Percentiles rank a stretch among this genome's conserved stretches.
Conservation (phyloP, 2,888 invertebrate species). For the Eupithecia inturbata region DNA sequence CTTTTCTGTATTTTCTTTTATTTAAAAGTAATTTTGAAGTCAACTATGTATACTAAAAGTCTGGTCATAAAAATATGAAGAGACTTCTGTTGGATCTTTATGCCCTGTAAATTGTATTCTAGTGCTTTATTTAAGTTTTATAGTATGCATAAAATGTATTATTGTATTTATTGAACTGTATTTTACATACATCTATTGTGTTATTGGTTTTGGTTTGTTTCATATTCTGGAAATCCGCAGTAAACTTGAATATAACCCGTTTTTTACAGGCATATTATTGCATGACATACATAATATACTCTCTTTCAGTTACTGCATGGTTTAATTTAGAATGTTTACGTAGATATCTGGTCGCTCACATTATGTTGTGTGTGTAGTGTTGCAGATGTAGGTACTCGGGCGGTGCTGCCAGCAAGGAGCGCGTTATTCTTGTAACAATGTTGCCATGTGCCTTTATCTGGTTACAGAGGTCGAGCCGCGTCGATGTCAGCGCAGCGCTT, state of each 20-base stretch:
- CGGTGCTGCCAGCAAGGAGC: slow-evolving; percentile 67
- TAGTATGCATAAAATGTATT: neutral
- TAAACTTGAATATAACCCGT: slow-evolving; percentile 46
- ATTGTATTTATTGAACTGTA: neutral
- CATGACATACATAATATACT: slow-evolving; percentile 48
- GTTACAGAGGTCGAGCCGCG: slow-evolving; percentile 69
- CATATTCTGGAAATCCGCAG: slow-evolving; percentile 26
- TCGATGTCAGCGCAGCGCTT: slow-evolving; percentile 58
- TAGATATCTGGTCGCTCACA: slow-evolving; percentile 46
- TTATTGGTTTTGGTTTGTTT: slow-evolving; percentile 34
- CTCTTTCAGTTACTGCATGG: slow-evolving; percentile 68
- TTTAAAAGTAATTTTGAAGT: neutral
- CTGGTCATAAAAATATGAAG: neutral
- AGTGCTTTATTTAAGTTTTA: neutral
- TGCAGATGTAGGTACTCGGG: slow-evolving; percentile 77
- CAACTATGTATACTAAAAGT: too few relatives aligned
- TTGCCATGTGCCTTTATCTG: slow-evolving; percentile 82
- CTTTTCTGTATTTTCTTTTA: neutral
- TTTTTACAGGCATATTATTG: slow-evolving; percentile 59
- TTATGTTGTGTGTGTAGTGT: slow-evolving; percentile 79
- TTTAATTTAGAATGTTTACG: slow-evolving; percentile 30
- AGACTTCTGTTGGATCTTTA: neutral
- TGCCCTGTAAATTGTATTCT: neutral
- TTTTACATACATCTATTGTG: slow-evolving; percentile 10
- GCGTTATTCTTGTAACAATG: slow-evolving; percentile 57